These are phyloP conservation scores for Plectropomus leopardus DNA, from an alignment of 2,113 vertebrate species.

Conservation along the genomic window DNA sequence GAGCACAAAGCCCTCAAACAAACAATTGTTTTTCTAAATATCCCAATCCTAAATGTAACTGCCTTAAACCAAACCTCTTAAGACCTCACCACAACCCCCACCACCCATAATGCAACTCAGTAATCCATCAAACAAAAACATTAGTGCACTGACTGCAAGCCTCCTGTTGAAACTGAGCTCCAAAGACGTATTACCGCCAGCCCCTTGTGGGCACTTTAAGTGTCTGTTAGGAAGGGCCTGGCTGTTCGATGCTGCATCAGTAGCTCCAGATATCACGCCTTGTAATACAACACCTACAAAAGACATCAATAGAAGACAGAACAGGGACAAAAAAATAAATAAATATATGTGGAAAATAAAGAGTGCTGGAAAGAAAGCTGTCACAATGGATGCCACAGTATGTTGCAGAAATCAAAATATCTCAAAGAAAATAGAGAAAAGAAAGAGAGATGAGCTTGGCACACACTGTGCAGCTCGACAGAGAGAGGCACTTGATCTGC, in stretches of 20 bases:
- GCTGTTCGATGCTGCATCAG: slow-evolving; percentile 44
- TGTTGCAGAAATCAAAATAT: slow-evolving; percentile 22
- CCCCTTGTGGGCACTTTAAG: slow-evolving; percentile 63
- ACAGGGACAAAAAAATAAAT: slow-evolving; percentile 10
- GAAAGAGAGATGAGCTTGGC: slow-evolving; percentile 9
- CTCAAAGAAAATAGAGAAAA: slow-evolving; percentile 8
- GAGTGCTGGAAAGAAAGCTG: slow-evolving; percentile 24
- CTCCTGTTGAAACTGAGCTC: slow-evolving; percentile 73
- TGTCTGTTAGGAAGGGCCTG: slow-evolving; percentile 57
- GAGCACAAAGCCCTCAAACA: slow-evolving; percentile 49
- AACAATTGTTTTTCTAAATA: slow-evolving; percentile 45
- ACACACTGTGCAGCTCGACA: slow-evolving; percentile 10
- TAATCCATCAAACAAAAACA: slow-evolving; percentile 79
- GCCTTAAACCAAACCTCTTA: slow-evolving; percentile 64
- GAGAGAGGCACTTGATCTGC: slow-evolving; percentile 53
- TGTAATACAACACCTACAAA: slow-evolving; percentile 41
- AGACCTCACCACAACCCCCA: slow-evolving; percentile 39
- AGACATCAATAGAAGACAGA: slow-evolving; percentile 34
- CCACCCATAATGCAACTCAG: slow-evolving; percentile 67
- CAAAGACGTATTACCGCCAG: slow-evolving; percentile 68
- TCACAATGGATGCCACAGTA: slow-evolving; percentile 17
- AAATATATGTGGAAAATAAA: slow-evolving; percentile 24
- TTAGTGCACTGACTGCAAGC: slow-evolving; percentile 68
- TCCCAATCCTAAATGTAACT: slow-evolving; percentile 70
- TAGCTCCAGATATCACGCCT: slow-evolving; percentile 7